Percentiles rank a stretch among this genome's conserved stretches.
Evolutionary conservation across 2,888 invertebrate species (phyloP).

Genomic region (Plagodis dolabraria): DNA sequence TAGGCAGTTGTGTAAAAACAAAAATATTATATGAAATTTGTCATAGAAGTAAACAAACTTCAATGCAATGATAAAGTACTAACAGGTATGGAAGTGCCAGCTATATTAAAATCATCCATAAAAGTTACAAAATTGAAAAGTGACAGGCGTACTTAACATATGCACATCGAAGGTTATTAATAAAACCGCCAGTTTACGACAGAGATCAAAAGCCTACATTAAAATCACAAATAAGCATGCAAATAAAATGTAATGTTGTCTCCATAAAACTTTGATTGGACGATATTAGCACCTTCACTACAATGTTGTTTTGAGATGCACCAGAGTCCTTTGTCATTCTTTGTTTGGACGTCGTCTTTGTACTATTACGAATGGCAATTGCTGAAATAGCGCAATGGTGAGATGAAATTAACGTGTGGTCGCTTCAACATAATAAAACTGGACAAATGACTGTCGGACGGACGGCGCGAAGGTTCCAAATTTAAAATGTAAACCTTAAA

Average conservation of each 20-base stretch:
- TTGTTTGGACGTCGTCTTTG: slow-evolving; percentile 31
- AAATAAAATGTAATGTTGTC: slow-evolving; percentile 34
- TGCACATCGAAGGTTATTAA: slow-evolving; percentile 8
- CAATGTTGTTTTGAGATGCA: slow-evolving; percentile 43
- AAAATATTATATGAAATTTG: too few relatives aligned
- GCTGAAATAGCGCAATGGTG: slow-evolving; percentile 33
- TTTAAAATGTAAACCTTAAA: too few relatives aligned
- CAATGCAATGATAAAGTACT: too few relatives aligned
- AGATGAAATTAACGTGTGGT: slow-evolving; percentile 49
- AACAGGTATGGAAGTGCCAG: too few relatives aligned
- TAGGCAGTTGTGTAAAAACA: too few relatives aligned
- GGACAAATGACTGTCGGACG: neutral
- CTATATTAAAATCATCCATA: neutral
- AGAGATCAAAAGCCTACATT: slow-evolving; percentile 29
- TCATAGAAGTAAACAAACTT: too few relatives aligned
- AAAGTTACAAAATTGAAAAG: slow-evolving; percentile 1
- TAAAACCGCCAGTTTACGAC: slow-evolving; percentile 23
- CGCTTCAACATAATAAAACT: slow-evolving; percentile 31
- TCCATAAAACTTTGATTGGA: slow-evolving; percentile 47
- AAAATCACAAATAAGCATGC: slow-evolving; percentile 23
- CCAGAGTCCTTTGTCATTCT: slow-evolving; percentile 35
- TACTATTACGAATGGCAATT: slow-evolving; percentile 23
- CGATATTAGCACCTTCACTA: slow-evolving; percentile 51
- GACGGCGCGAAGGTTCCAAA: neutral
- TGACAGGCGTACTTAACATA: neutral